These are phyloP conservation scores for Dasysyrphus tricinctus DNA, from an alignment of 2,888 invertebrate species.

Conservation along the genomic window DNA sequence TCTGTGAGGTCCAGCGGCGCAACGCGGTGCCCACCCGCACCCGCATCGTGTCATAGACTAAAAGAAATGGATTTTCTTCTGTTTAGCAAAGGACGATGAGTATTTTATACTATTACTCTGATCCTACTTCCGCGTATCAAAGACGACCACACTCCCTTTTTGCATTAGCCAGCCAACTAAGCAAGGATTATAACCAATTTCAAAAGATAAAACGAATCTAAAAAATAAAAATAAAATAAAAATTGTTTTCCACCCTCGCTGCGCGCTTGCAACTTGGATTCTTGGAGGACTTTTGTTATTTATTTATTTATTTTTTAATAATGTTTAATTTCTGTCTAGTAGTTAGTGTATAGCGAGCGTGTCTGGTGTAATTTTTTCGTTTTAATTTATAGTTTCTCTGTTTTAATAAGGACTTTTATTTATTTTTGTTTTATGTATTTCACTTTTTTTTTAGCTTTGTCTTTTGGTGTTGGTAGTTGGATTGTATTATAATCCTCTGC, in stretches of 20 bases:
- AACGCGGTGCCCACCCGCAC: too few relatives aligned
- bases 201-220: slow-evolving; percentile 29
- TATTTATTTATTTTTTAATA: slow-evolving; percentile 35
- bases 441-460: slow-evolving; percentile 30
- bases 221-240: slow-evolving; percentile 16
- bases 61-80: slow-evolving; percentile 60
- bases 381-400: slow-evolving; percentile 57
- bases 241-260: slow-evolving; percentile 8
- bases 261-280: neutral
- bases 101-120: slow-evolving; percentile 33
- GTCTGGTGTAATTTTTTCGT: slow-evolving; percentile 69
- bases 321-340: slow-evolving; percentile 45
- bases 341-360: slow-evolving; percentile 46
- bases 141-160: slow-evolving; percentile 29
- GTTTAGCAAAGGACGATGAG: slow-evolving; percentile 7
- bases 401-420: slow-evolving; percentile 54
- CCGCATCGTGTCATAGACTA: slow-evolving; percentile 17
- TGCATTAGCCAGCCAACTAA: slow-evolving; percentile 42
- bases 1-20: slow-evolving; percentile 11
- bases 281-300: slow-evolving; percentile 2
- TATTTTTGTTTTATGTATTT: slow-evolving; percentile 4
- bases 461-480: slow-evolving; percentile 30
- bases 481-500: slow-evolving; percentile 46
- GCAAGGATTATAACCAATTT: slow-evolving; percentile 59
- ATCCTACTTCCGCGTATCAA: neutral